Evolutionary conservation across 2,888 invertebrate species (phyloP), one percentile per base, ranked within the genome.

Genomic region (Sesamia inferens): DNA sequence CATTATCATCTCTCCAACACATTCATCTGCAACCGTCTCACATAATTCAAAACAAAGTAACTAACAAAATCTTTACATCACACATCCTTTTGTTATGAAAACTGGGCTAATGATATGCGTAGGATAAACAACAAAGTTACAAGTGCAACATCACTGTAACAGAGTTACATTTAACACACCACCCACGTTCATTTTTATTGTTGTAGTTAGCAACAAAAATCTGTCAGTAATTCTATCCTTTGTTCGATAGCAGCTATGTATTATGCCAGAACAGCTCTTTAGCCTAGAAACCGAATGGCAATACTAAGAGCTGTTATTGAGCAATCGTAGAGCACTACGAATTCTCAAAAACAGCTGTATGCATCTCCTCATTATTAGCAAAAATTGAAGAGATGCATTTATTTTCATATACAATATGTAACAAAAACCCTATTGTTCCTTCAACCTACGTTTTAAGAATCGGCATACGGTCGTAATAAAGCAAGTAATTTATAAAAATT

Each of bases 91-190:
- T 87, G 86, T 86, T 75, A 65, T 55, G 19, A 73, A 68, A 83
- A 88, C 74, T 87, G 73, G 90, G 89, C 79, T 90, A 91, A 90
- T 86, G 62, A 71, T 83, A 89, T 90, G 89, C 88, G 89, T 90
- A 89, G 88, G 89, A 84, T 81, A 83, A 83, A 83, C 67, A 73
- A 69, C 66, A 57, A 76, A 59, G 62, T 74, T 78, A 83, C 79
- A 83, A 81, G 74, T 81, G 80, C 78, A 76, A 82, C 77, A 77
- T 76, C 61, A 77, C 55, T 71, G 73, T 74, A 58, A 78, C 67
- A 74, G 54, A 68, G 70, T 73, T 69, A 78, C 39, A 74, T 72
- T 85, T 72, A 64, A 79, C 59, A 79, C 48, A 73, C 71, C 79
- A 73, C 84, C 85, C 71, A 82, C 83, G 70, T 69, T 68, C 31